Percentiles rank a stretch among this genome's conserved stretches.
Conservation (phyloP, 2,888 invertebrate genomes). For the Drosophila picticornis region DNA sequence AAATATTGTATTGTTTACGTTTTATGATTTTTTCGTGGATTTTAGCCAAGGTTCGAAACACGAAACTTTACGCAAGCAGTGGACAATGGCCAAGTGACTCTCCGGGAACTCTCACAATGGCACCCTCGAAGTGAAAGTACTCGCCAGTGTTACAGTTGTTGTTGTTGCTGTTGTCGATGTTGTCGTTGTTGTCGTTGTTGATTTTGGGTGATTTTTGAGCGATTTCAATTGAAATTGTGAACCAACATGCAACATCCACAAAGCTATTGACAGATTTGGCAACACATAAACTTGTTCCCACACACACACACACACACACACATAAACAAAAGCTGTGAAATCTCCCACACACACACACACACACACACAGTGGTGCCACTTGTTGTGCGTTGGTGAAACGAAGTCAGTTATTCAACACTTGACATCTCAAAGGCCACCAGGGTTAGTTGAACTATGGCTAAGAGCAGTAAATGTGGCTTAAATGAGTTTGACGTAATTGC, state of each 20-base stretch:
- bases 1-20: constrained; percentile 32
- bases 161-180: constrained; percentile 32
- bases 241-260: constrained; percentile 40
- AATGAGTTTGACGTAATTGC: not conserved
- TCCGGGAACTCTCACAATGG: constrained; percentile 3
- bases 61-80: constrained; percentile 74
- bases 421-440: constrained; percentile 12
- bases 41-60: constrained; percentile 38
- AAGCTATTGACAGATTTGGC: constrained; percentile 33
- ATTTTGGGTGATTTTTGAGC: constrained; percentile 35
- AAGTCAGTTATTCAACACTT: constrained; percentile 38
- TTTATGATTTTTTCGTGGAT: constrained; percentile 28
- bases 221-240: constrained; percentile 49
- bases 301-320: not conserved
- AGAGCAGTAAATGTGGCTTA: not conserved
- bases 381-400: constrained; percentile 17
- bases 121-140: constrained; percentile 66
- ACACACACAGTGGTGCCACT: not conserved
- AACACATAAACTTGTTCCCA: constrained; percentile 16
- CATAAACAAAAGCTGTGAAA: not conserved
- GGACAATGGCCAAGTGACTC: constrained; percentile 42
- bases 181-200: constrained; percentile 32
- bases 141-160: constrained; percentile 36
- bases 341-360: constrained; percentile 14
- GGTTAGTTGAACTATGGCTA: constrained; percentile 4